phyloP scores from a whole-genome alignment of 2,797 vertebrate genomes.

The Holocentrus rufus region DNA sequence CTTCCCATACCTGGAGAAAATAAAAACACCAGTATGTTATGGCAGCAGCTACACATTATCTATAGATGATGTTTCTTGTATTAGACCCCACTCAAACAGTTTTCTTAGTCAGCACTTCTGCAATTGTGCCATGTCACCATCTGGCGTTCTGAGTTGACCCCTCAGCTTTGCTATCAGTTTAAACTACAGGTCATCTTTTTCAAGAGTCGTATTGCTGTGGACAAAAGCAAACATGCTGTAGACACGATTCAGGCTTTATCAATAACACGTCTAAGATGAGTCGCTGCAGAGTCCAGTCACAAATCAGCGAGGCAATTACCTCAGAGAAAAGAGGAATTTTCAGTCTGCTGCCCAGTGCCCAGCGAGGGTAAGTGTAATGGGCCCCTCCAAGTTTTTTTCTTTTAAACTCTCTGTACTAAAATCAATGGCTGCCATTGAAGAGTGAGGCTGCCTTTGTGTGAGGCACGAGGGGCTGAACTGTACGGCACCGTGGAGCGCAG shows the following conservation, averaged over 20 bases:
- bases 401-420: slow-evolving; percentile 30
- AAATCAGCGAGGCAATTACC: slow-evolving; percentile 38
- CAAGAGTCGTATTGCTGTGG: slow-evolving; percentile 27
- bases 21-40: slow-evolving; percentile 22
- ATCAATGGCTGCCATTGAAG: slow-evolving; percentile 40
- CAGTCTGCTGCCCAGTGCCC: slow-evolving; percentile 23
- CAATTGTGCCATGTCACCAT: background rate
- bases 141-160: slow-evolving; percentile 22
- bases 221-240: slow-evolving; percentile 18
- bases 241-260: slow-evolving; percentile 27
- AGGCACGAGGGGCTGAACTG: background rate
- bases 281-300: slow-evolving; percentile 13
- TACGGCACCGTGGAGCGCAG: slow-evolving; percentile 4
- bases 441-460: slow-evolving; percentile 46
- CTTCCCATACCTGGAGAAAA: slow-evolving; percentile 86
- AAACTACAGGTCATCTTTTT: slow-evolving; percentile 2
- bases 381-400: slow-evolving; percentile 7
- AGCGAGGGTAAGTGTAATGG: slow-evolving; percentile 22
- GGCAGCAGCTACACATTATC: background rate
- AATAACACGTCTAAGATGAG: background rate
- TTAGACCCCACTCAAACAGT: background rate
- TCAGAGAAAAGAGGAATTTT: slow-evolving; percentile 41
- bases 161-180: slow-evolving; percentile 38
- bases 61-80: background rate
- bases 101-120: slow-evolving; percentile 16